Base-by-base conservation (phyloP, 2,113 vertebrate genomes). In the Dunckerocampus dactyliophorus region DNA sequence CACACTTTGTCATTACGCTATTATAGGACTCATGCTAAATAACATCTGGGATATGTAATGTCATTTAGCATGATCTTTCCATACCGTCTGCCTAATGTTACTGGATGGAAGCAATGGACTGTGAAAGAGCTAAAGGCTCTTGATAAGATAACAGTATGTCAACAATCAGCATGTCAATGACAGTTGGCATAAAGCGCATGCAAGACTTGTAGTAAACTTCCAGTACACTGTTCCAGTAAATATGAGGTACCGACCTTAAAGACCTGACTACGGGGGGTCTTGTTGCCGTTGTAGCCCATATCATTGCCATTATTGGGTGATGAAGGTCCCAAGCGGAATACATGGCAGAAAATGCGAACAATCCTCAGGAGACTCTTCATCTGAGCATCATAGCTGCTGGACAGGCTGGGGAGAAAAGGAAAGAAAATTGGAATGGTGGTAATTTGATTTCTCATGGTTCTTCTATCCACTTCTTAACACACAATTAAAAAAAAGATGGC, bases 251-350 rank as follows among this genome's bases (percentile, higher is more conserved):
- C 34, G 77, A 99, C 96, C 96, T 98, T 99, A 87, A 98, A 98
- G 72, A 98, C 96, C 85, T 98, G 97, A 90, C 89, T 98, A 88
- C 95, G 94, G 66, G 93, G 91, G 19, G 97, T 99, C 92, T 98
- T 99, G 92, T 99, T 99, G 78, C 96, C 96, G 54, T 99, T 99
- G 92, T 99, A 99, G 77, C 93, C 94, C 95, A 98, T 94, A 85
- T 97, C 97, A 37, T 93, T 95, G 82, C 95, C 95, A 79, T 93
- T 97, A 91, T 90, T 96, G 28, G 95, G 94, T 39, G 94, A 95
- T 28, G 95, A 95, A 24, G 97, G 97, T 47, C 97, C 95, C 67
- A 99, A 90, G 50, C 92, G 93, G 84, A 97, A 99, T 62, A 99
- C 94, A 39, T 99, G 94, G 85, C 96, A 98, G 89, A 99, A 98